Evolutionary conservation across 2,113 vertebrate species (phyloP), one percentile per base, ranked within the genome.

Genomic region (Crotalus viridis): DNA sequence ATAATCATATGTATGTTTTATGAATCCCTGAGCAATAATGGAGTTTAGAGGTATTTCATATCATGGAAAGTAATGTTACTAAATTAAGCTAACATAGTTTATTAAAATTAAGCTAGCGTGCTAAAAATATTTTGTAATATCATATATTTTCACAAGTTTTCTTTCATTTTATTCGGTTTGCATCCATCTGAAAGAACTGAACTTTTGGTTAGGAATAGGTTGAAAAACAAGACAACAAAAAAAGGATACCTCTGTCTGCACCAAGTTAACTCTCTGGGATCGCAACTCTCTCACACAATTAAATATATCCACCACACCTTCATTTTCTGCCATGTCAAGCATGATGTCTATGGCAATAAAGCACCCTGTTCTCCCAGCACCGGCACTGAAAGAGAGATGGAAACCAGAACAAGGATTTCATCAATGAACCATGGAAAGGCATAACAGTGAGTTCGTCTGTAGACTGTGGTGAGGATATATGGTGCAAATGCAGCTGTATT

Each of bases 291-390:
- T 97, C 96, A 99, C 99, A 2, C 99, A 99, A 97, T 99, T 99
- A 96, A 99, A 99, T 64, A 99, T 99, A 96, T 99, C 99, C 91
- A 99, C 99, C 90, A 99, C 99, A 0, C 99, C 99, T 94, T 99
- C 99, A 0, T 99, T 99, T 97, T 99, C 99, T 0, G 99, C 99
- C 99, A 99, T 99, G 97, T 99, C 99, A 28, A 99, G 97, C 99
- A 99, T 99, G 96, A 99, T 99, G 97, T 99, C 99, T 5, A 99
- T 99, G 26, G 99, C 99, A 5, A 99, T 99, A 93, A 99, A 99
- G 90, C 99, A 99, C 90, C 99, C 99, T 0, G 99, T 99, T 96
- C 99, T 98, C 43, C 99, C 99, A 0, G 99, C 99, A 10, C 99
- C 99, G 5, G 99, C 99, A 85, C 99, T 99, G 92, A 0, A 95